Evolutionary conservation across 35 echinoderm and acorn worm genomes (phyloP), one percentile per base, ranked within the genome.

Genomic region (Strongylocentrotus purpuratus): DNA sequence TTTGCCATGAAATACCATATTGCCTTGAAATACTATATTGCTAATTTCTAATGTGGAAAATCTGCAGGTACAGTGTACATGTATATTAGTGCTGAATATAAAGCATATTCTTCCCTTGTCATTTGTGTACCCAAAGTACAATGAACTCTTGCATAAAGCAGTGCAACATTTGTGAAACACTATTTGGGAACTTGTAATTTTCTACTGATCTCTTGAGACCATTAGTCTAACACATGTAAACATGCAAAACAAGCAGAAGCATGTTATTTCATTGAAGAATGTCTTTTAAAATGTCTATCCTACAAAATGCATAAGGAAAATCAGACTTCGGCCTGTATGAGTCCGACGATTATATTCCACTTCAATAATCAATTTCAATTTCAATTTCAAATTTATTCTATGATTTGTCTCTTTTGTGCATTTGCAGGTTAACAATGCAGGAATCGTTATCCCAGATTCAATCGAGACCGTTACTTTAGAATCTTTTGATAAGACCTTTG

Each of bases 391-490:
- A n/a, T n/a, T n/a, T 41, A 41, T 41, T 41, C 35, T 59, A 59
- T 59, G 52, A 59, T 14, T 14, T 2, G 8, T 92, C 12, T 35
- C 9, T 14, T 94, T 94, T 48, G 85, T 88, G 31, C 32, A 18
- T 33, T 55, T 94, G 46, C 46, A 97, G 97, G 94, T 97, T 28
- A 97, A 97, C 87, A 97, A 97, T 95, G 97, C 97, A 85, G 97
- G 95, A 31, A 65, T 96, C 14, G 95, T 96, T 9, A 47, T 41
- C 14, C 95, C 95, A 60, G 94, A 85, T 28, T 71, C 93, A 10
- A 92, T 97, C 31, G 97, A 97, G 59, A 95, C 61, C 2, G 47
- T 87, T 32, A 60, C 60, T 12, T 32, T 97, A 94, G 94, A 97
- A 28, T 48, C 96, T 13, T 97, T 96, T 70, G 97, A 97, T 85